Conservation (phyloP, 2,797 vertebrate species). For the Helicolenus hilgendorfi region DNA sequence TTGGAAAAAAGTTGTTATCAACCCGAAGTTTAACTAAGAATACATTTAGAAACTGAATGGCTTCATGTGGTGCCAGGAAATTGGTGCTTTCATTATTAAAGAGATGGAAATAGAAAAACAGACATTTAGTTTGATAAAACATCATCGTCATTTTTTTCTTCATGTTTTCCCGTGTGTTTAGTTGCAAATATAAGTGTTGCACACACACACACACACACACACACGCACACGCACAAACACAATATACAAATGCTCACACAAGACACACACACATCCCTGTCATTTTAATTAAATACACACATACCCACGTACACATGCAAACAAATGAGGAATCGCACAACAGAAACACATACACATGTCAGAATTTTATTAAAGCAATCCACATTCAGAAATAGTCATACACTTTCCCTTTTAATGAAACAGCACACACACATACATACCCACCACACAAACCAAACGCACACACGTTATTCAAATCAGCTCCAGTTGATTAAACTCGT, state of each 20-base stretch:
- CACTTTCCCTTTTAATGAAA: not conserved
- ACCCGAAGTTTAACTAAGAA: not conserved
- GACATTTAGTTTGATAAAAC: not conserved
- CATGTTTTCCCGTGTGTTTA: not conserved
- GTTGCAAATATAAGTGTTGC: not conserved
- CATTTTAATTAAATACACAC: not conserved
- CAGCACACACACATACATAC: not conserved
- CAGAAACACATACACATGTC: not conserved
- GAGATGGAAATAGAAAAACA: not conserved
- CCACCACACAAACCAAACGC: not conserved
- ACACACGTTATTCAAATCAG: slow-evolving; percentile 10
- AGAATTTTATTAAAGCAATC: not conserved
- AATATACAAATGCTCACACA: not conserved
- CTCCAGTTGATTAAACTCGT: slow-evolving; percentile 47
- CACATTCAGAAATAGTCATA: not conserved
- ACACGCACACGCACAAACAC: not conserved
- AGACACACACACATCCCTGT: not conserved
- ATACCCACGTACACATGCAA: not conserved
- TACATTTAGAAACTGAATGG: not conserved
- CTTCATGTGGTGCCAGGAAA: not conserved
- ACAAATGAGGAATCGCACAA: not conserved
- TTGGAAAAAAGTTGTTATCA: not conserved
- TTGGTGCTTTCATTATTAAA: not conserved
- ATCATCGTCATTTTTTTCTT: not conserved
- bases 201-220: not conserved